A percentile compares a stretch with the other conserved stretches of the same genome.
Evolutionary conservation across 2,113 vertebrate species (phyloP).

Genomic region (Chlamydotis undulata): DNA sequence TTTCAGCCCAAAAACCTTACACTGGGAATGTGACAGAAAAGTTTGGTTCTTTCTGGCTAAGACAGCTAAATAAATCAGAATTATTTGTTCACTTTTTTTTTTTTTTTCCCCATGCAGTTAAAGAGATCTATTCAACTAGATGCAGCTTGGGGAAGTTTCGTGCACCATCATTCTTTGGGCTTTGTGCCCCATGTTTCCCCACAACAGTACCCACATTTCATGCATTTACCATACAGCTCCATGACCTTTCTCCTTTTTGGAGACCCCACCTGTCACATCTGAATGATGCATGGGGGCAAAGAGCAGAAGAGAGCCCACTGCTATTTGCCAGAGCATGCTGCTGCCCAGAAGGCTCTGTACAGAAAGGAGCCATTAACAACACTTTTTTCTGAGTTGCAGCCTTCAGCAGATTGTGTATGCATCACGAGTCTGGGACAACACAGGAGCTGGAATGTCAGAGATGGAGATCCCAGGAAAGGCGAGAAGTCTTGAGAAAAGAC

Average conservation of each 20-base stretch:
- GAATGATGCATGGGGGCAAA: not conserved
- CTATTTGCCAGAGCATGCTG: not conserved
- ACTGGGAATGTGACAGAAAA: not conserved
- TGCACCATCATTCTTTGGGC: not conserved
- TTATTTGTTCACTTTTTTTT: not conserved
- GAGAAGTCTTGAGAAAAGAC: not conserved
- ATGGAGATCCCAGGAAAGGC: not conserved
- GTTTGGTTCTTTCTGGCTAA: not conserved
- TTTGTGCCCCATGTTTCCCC: not conserved
- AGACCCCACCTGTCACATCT: not conserved
- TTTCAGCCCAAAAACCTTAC: not conserved
- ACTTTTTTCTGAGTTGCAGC: not conserved
- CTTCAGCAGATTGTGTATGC: not conserved
- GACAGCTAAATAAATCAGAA: not conserved
- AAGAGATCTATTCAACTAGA: not conserved
- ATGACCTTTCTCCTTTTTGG: not conserved
- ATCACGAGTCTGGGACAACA: not conserved
- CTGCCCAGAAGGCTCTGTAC: not conserved
- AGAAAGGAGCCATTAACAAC: not conserved
- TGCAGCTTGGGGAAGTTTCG: not conserved
- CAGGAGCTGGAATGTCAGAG: not conserved
- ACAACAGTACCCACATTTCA: not conserved
- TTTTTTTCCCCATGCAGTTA: not conserved
- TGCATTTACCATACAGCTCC: not conserved
- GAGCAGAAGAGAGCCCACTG: not conserved